Conservation (phyloP, 1,140 invertebrate species). For the Anoplolepis gracilipes region DNA sequence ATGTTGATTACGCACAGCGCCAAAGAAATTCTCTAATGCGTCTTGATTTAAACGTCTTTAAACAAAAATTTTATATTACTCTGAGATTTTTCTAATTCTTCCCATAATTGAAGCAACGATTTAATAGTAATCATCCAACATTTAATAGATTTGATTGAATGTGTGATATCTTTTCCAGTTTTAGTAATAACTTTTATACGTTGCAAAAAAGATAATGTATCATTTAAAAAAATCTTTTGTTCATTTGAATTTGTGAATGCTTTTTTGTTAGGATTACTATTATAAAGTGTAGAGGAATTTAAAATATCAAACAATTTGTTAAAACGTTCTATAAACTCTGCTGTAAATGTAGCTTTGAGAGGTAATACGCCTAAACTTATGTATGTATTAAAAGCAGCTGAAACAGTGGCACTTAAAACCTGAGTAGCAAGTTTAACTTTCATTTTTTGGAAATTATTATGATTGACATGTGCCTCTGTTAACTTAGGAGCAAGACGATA, state of each 20-base stretch:
- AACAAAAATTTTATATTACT: slow-evolving; percentile 6
- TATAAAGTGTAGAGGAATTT: slow-evolving; percentile 1
- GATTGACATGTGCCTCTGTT: background rate
- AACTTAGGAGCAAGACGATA: background rate
- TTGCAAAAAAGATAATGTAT: background rate
- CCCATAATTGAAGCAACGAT: background rate
- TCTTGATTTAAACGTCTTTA: slow-evolving; percentile 3
- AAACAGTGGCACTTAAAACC: background rate
- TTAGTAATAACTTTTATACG: background rate
- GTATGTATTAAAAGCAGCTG: background rate
- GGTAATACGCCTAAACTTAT: background rate
- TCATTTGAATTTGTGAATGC: slow-evolving; percentile 6
- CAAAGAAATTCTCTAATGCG: slow-evolving; percentile 5
- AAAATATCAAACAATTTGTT: slow-evolving; percentile 22
- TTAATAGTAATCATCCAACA: slow-evolving; percentile 22
- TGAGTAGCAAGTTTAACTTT: slow-evolving; percentile 3
- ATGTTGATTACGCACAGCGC: background rate
- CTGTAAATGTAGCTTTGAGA: background rate
- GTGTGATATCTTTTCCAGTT: background rate
- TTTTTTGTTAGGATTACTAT: background rate
- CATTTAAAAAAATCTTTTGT: background rate
- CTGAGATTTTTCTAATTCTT: background rate
- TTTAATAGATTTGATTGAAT: background rate
- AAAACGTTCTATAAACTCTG: background rate
- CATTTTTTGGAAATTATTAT: background rate